phyloP scores from a whole-genome alignment of 2,113 vertebrate species.

The Cinclus mexicanus region DNA sequence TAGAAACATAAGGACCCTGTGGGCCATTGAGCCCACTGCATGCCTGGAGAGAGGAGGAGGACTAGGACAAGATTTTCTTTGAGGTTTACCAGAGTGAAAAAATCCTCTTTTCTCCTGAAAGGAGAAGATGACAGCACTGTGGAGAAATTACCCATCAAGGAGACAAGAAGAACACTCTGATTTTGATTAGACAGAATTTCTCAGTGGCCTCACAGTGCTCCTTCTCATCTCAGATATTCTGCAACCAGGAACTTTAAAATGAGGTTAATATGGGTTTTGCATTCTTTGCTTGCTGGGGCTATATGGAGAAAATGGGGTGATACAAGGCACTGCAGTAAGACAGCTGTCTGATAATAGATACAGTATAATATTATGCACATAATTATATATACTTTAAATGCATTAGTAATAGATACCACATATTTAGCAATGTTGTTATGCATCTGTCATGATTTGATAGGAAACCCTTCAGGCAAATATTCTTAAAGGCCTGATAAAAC shows the following conservation, averaged over 20 bases:
- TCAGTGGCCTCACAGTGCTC: background rate
- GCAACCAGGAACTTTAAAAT: background rate
- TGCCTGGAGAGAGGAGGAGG: background rate
- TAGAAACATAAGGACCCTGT: background rate
- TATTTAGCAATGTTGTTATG: background rate
- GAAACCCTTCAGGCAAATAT: background rate
- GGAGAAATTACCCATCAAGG: background rate
- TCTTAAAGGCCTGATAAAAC: background rate
- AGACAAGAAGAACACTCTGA: background rate
- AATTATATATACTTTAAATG: background rate
- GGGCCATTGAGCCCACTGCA: background rate
- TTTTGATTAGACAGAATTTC: background rate
- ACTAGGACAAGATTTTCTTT: background rate
- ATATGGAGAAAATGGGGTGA: background rate
- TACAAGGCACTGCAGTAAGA: background rate
- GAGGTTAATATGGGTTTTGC: background rate
- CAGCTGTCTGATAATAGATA: background rate
- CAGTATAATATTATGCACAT: background rate
- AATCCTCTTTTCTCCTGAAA: background rate
- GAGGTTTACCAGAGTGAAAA: background rate
- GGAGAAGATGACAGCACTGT: background rate
- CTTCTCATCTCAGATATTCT: background rate
- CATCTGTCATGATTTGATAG: background rate
- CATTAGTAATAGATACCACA: background rate
- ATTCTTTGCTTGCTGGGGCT: background rate